Conservation (phyloP, 1,140 invertebrate species). For the Bacillus rossius region DNA sequence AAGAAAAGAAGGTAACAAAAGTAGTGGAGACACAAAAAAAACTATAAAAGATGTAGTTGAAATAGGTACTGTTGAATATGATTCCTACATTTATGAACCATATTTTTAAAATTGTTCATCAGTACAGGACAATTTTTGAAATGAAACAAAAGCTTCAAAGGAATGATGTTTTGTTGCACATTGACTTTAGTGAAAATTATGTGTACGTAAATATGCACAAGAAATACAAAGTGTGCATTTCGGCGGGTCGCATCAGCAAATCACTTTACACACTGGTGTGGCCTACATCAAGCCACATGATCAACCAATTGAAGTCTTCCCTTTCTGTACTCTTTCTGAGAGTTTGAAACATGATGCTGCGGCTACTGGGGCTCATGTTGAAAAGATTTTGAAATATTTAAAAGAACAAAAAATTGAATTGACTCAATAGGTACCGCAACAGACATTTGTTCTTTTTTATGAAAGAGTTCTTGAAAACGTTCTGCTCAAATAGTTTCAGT, state of each 20-base stretch:
- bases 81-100: slow-evolving; percentile 23
- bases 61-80: slow-evolving; percentile 7
- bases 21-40: slow-evolving; percentile 20
- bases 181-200: slow-evolving; percentile 38
- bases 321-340: slow-evolving; percentile 36
- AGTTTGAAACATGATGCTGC: slow-evolving; percentile 34
- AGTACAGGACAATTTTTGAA: slow-evolving; percentile 27
- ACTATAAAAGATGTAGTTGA: slow-evolving; percentile 20
- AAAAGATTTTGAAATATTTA: slow-evolving; percentile 29
- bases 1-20: slow-evolving; percentile 16
- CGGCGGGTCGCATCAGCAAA: slow-evolving; percentile 31
- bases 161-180: slow-evolving; percentile 30
- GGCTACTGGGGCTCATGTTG: slow-evolving; percentile 36
- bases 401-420: slow-evolving; percentile 19
- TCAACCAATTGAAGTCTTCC: slow-evolving; percentile 22
- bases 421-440: slow-evolving; percentile 23
- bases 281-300: slow-evolving; percentile 23
- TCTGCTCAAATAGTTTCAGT: slow-evolving; percentile 13
- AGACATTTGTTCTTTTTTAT: no score
- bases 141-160: slow-evolving; percentile 29
- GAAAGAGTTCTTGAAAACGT: no score
- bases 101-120: slow-evolving; percentile 28
- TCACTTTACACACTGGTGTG: slow-evolving; percentile 35
- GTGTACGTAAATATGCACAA: slow-evolving; percentile 31
- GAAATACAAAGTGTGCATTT: slow-evolving; percentile 37